Evolutionary conservation across 2,888 invertebrate genomes (phyloP), one percentile per base, ranked within the genome.

Genomic region (Trichopoda pennipes): DNA sequence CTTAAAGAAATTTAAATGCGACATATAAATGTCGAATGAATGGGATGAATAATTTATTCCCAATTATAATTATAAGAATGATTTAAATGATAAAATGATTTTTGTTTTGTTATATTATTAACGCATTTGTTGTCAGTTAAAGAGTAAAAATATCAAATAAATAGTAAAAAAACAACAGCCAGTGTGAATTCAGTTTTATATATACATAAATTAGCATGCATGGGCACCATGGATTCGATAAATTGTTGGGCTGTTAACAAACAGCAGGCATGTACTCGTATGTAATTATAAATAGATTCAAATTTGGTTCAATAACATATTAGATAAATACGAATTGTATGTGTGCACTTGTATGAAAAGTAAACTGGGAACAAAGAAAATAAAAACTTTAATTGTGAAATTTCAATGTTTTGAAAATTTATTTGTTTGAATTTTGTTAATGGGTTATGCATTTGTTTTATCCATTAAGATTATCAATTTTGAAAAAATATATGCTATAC

Each of bases 1-100:
- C 77, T 81, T 70, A 69, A 76, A 56, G 51, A 81, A 66, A 75
- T 58, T 64, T 58, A 35, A 38, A 47, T 35, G 28, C 60, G 58
- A 38, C 35, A 60, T 19, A 73, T 44, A 14, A 47, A 44, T 44
- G 42, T 16, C 42, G 42, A 6, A 3, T n/a, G 16, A 44, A 16
- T 44, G 14, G 3, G 42, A 6, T 44, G 16, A 44, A 58, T 64
- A 63, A 77, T 77, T 56, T 56, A 38, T 61, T 47, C 28, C 47
- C 19, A 77, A 76, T 32, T 19, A 42, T 28, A 49, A 53, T 55
- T 69, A 21, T 14, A 44, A 61, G 12, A 35, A 64, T 47, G 21
- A 64, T 47, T 56, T 49, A 56, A 63, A 53, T 21, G 44, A 3
- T n/a, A 55, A 73, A 42, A 16, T 35, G 6, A 6, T 14, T n/a